Base-by-base conservation (phyloP, 2,113 vertebrate genomes). In the Cyprinodon brontotheroides region DNA sequence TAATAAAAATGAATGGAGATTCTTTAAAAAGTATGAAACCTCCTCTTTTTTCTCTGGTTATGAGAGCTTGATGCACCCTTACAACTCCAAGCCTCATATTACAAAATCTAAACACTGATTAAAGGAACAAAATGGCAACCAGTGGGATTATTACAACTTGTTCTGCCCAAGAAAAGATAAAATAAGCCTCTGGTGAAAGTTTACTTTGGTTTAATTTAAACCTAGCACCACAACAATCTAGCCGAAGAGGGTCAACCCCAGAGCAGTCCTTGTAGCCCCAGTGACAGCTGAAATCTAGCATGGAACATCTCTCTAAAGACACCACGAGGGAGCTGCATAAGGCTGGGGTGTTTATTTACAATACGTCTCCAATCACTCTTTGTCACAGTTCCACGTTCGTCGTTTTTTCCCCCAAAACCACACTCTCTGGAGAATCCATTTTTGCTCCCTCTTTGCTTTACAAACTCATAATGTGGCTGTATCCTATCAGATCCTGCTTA, bases 291-390 rank as follows among this genome's bases (percentile, higher is more conserved):
- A 79, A 73, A 85, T n/a, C 50, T 67, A 60, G 68, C 20, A 83
- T 75, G 79, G 84, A 83, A 89, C 77, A 78, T 86, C 79, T 84
- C 83, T 73, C 78, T 65, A 78, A 65, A 83, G 81, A 47, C 61
- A 65, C 75, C 41, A 53, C 77, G 77, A 74, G 62, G 22, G 36
- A 79, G 78, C 79, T 15, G 66, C 67, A 61, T 79, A 89, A 80
- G 83, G 82, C 80, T 89, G 84, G 82, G 86, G 86, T 91, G 86
- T 93, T 92, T 92, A 87, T 92, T 92, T 92, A 93, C 89, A 89
- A 85, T 90, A 90, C 86, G 84, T 86, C 90, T 86, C 91, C 89
- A 92, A 91, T 90, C 87, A 92, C 85, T 70, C 85, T 87, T 86
- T 91, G 89, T 89, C 87, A 89, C 84, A 0, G 87, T 86, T 92